Evolutionary conservation across 2,888 invertebrate species (phyloP).

Genomic region (Oxytorus armatus): DNA sequence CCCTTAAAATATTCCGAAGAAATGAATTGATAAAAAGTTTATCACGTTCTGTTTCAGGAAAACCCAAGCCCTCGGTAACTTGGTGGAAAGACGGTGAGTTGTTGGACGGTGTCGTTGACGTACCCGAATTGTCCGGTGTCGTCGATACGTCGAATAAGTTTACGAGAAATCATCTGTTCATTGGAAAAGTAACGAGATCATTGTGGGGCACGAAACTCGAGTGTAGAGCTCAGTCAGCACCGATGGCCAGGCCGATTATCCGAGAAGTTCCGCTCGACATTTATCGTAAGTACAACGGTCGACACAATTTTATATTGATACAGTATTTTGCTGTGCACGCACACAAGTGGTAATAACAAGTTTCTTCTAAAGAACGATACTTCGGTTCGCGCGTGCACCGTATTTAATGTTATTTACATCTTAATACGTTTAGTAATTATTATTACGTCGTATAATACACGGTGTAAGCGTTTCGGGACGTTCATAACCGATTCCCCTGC

Average conservation of each 20-base stretch:
- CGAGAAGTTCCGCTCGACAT: constrained; percentile 92
- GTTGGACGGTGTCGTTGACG: constrained; percentile 90
- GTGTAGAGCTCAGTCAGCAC: constrained; percentile 91
- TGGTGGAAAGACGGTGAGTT: constrained; percentile 93
- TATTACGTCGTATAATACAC: constrained; percentile 10
- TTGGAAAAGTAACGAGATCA: constrained; percentile 89
- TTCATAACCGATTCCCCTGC: constrained; percentile 29
- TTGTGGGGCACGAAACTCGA: constrained; percentile 91
- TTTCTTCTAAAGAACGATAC: constrained; percentile 1
- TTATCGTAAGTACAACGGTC: constrained; percentile 85
- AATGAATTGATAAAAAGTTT: no score
- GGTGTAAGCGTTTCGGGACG: constrained; percentile 20
- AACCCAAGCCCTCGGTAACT: constrained; percentile 91
- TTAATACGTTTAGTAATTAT: constrained; percentile 52
- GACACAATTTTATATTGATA: not conserved
- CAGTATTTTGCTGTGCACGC: no score
- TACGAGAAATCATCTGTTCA: constrained; percentile 91
- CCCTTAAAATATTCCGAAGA: no score
- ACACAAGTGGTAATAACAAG: constrained; percentile 5
- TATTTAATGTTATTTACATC: constrained; percentile 24
- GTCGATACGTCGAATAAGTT: constrained; percentile 87
- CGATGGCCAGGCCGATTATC: constrained; percentile 88
- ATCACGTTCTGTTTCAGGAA: constrained; percentile 86
- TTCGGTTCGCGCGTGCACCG: not conserved
- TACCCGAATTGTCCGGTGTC: constrained; percentile 78